phyloP scores from a whole-genome alignment of 2,888 invertebrate genomes.

The Melanostoma scalare region DNA sequence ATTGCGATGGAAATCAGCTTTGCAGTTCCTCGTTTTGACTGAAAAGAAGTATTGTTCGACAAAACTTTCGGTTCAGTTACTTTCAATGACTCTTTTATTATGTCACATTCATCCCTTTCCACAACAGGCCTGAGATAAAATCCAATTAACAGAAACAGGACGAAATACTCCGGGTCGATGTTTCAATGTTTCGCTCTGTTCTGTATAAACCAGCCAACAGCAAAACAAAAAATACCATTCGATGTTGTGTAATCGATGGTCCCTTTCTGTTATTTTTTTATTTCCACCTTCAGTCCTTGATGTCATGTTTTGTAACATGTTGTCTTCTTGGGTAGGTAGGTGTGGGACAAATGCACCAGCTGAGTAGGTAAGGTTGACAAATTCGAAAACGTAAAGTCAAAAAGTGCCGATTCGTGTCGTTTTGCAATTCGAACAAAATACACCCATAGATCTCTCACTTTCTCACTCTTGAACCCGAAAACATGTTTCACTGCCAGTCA shows the following conservation, averaged over 20 bases:
- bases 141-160: conserved; percentile 61
- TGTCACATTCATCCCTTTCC: conserved; percentile 24
- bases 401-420: conserved; percentile 66
- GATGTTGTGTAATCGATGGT: conserved; percentile 49
- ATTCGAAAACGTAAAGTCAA: conserved; percentile 61
- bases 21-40: not conserved
- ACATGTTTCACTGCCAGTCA: conserved; percentile 36
- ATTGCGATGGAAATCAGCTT: too few relatives aligned
- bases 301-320: conserved; percentile 26
- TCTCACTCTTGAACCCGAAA: not conserved
- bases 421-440: conserved; percentile 18
- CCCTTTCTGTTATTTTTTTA: conserved; percentile 3
- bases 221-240: conserved; percentile 1
- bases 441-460: not conserved
- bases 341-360: conserved; percentile 4
- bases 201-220: conserved; percentile 6
- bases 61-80: not conserved
- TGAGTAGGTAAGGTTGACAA: conserved; percentile 32
- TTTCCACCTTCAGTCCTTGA: conserved; percentile 17
- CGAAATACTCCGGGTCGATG: conserved; percentile 30
- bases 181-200: conserved; percentile 11
- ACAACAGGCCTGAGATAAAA: conserved; percentile 22
- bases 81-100: conserved; percentile 20
- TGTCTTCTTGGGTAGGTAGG: conserved; percentile 22
- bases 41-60: not conserved